Base-by-base conservation (phyloP, 2,888 invertebrate genomes). In the Neria commutata region DNA sequence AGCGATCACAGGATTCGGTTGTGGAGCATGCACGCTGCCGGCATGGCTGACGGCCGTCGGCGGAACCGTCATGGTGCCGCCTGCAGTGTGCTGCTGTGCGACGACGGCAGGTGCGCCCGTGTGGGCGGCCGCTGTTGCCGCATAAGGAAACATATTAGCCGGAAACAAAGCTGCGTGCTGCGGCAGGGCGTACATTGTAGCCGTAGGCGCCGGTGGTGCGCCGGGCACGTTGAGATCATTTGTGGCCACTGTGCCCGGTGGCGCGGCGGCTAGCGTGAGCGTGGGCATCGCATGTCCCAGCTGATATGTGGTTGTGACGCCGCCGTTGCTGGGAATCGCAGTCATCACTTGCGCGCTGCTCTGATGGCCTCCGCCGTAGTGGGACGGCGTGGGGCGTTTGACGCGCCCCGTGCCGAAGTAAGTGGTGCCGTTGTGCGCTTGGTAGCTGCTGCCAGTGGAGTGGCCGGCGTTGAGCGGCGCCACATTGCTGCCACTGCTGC, bases 91-190 rank as follows among this genome's bases (percentile, higher is more conserved):
- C 54, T 55, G 33, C 58, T 65, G 47, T 60, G 53, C 63, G 57
- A 71, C 67, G 16, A 72, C 73, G 21, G 72, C 66, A 61, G 71
- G 71, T 48, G 74, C 71, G 26, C 71, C 71, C 54, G 73, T 67
- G 49, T 74, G 67, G 56, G 71, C 68, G 55, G 73, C 67, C 62
- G 70, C 58, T 62, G 71, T 68, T 46, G 79, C 57, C 25, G 80
- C 70, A 61, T 82, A 82, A 37, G 80, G 82, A 67, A 81, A 79
- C 71, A 82, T 74, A 64, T 80, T 80, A 58, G 80, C 73, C 57
- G 80, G 77, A 66, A 81, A 79, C 62, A 78, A 55, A 23, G 81
- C 73, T 42, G 81, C 77, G 56, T 80, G 79, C 64, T 80, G 81
- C 14, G 81, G 80, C 68, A 82, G 69, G 58, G 82, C 77, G 62